Conservation (phyloP, 2,888 invertebrate genomes). For the Pteria penguin region DNA sequence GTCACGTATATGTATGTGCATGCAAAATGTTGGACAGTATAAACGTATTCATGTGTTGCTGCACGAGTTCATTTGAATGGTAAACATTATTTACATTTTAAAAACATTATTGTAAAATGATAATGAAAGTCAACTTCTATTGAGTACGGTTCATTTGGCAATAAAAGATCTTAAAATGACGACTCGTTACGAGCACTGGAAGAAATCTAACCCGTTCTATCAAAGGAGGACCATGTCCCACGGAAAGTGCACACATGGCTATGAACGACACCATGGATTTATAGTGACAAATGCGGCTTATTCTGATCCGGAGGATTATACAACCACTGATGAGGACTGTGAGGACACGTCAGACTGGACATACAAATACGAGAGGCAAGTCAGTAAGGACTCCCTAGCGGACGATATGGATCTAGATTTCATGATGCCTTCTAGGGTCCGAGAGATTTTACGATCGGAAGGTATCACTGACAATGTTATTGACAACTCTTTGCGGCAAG, state of each 20-base stretch:
- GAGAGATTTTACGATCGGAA: slow-evolving; percentile 59
- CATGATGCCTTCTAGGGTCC: slow-evolving; percentile 60
- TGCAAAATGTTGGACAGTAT: too few relatives aligned
- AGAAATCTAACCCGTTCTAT: slow-evolving; percentile 2
- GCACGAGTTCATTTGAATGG: too few relatives aligned
- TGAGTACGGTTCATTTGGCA: too few relatives aligned
- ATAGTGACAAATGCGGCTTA: slow-evolving; percentile 23
- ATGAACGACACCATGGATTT: slow-evolving; percentile 29
- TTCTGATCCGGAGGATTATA: slow-evolving; percentile 28
- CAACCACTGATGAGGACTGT: slow-evolving; percentile 10
- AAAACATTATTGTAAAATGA: too few relatives aligned
- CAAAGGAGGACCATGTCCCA: slow-evolving; percentile 19
- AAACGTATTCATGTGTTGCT: too few relatives aligned
- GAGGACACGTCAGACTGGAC: background rate
- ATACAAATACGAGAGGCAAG: slow-evolving; percentile 8
- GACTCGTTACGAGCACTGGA: background rate
- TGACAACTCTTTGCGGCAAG: slow-evolving; percentile 45
- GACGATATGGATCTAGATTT: slow-evolving; percentile 55
- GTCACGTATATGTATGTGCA: too few relatives aligned
- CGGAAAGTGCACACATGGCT: slow-evolving; percentile 30
- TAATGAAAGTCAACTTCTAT: too few relatives aligned
- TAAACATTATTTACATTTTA: too few relatives aligned
- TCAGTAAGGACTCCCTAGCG: background rate
- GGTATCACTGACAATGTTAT: slow-evolving; percentile 53
- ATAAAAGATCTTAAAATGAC: too few relatives aligned